These are phyloP conservation scores for Coreius guichenoti DNA, from an alignment of 2,797 vertebrate species.

Conservation along the genomic window DNA sequence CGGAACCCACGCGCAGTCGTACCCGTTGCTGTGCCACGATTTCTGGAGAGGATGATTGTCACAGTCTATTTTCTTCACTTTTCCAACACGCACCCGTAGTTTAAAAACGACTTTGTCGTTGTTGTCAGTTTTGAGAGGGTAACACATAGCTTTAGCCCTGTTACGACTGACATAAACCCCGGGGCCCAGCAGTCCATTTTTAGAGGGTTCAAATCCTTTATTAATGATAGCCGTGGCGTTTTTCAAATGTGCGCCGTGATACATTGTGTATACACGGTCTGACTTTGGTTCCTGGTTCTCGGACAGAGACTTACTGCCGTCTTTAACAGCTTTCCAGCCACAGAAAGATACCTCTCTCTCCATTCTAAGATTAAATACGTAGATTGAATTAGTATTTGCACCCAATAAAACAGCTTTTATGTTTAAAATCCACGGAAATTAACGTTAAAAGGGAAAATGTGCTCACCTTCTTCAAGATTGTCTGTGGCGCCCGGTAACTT, in stretches of 20 bases:
- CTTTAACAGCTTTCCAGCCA: conserved; percentile 60
- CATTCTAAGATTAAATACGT: conserved; percentile 29
- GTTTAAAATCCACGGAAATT: background rate
- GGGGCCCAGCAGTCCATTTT: conserved; percentile 59
- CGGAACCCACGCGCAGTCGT: conserved; percentile 64
- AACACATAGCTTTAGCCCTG: conserved; percentile 64
- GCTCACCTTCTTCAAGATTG: background rate
- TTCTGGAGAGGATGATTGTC: conserved; percentile 62
- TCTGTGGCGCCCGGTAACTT: background rate
- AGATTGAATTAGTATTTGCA: background rate
- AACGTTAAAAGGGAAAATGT: background rate
- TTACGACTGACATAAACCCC: conserved; percentile 68
- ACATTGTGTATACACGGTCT: conserved; percentile 62
- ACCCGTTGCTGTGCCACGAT: conserved; percentile 62
- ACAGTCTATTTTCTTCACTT: conserved; percentile 66
- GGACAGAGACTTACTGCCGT: conserved; percentile 35
- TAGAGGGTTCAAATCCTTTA: conserved; percentile 58
- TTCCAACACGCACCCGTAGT: conserved; percentile 62
- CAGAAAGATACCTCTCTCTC: conserved; percentile 47
- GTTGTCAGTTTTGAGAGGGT: conserved; percentile 53
- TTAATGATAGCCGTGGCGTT: conserved; percentile 55
- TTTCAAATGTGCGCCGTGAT: conserved; percentile 59
- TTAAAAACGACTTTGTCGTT: conserved; percentile 62
- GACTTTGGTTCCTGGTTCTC: conserved; percentile 44
- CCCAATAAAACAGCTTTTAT: background rate